These are phyloP conservation scores for Tetrapedia diversipes DNA, from an alignment of 2,888 invertebrate genomes.

Conservation along the genomic window DNA sequence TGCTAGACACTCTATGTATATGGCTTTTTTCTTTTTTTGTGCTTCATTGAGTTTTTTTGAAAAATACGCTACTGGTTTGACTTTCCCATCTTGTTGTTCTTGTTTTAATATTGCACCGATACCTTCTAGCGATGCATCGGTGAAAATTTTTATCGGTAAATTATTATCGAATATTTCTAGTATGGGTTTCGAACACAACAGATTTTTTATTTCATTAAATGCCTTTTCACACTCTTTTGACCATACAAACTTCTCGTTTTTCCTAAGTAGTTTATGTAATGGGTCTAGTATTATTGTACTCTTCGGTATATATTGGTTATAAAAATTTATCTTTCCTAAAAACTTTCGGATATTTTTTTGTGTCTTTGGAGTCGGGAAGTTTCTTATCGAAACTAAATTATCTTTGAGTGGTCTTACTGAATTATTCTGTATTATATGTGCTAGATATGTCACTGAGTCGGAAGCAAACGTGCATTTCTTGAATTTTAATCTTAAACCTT, in stretches of 20 bases:
- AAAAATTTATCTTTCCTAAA: no score
- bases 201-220: constrained; percentile 1
- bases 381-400: constrained; percentile 52
- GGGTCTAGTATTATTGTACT: constrained; percentile 2
- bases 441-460: constrained; percentile 47
- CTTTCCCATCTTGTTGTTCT: constrained; percentile 47
- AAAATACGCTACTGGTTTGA: constrained; percentile 59
- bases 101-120: constrained; percentile 68
- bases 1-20: constrained; percentile 58
- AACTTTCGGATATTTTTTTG: constrained; percentile 29
- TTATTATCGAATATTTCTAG: constrained; percentile 21
- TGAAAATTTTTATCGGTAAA: constrained; percentile 65
- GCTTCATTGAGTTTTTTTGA: no score
- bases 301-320: neutral
- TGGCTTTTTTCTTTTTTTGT: neutral
- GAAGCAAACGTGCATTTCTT: constrained; percentile 53
- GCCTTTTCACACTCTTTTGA: neutral
- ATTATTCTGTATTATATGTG: constrained; percentile 22
- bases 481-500: constrained; percentile 47
- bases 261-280: neutral
- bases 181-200: neutral
- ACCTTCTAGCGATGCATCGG: constrained; percentile 69
- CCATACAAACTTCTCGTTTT: constrained; percentile 3
- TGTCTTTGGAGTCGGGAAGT: constrained; percentile 51
- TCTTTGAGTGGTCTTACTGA: constrained; percentile 61